Conservation (phyloP, 2,888 invertebrate genomes). For the Nemotelus pantherinus region DNA sequence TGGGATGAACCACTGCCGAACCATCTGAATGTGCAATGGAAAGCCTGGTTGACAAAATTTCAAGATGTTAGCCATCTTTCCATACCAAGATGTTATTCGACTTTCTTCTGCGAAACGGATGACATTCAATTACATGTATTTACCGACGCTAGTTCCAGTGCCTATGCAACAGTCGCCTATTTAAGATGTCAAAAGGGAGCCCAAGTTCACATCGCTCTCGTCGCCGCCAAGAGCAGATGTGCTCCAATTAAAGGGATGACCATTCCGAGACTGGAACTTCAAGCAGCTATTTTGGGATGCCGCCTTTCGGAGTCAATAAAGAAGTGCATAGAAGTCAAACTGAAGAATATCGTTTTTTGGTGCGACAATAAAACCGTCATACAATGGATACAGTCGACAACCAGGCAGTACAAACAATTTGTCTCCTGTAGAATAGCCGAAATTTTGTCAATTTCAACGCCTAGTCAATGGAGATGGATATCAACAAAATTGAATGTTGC, state of each 20-base stretch:
- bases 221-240: not conserved
- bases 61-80: not conserved
- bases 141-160: conserved; percentile 7
- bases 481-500: not conserved
- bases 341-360: conserved; percentile 6
- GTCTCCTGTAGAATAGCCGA: not conserved
- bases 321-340: not conserved
- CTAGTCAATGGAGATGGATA: not conserved
- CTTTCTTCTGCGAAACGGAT: not conserved
- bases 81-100: conserved; percentile 16
- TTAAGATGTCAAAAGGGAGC: not conserved
- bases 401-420: not conserved
- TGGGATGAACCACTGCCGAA: conserved; percentile 3
- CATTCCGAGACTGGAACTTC: conserved; percentile 15
- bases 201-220: not conserved
- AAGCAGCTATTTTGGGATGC: conserved; percentile 15
- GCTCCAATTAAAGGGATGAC: not conserved
- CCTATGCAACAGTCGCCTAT: conserved; percentile 13
- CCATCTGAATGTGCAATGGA: not conserved
- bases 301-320: not conserved
- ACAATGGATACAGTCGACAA: conserved; percentile 25
- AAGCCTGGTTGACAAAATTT: not conserved
- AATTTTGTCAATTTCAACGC: not conserved
- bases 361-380: not conserved
- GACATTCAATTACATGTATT: conserved; percentile 21